These are phyloP conservation scores for Rhagonycha fulva DNA, from an alignment of 2,888 invertebrate genomes.

Conservation along the genomic window DNA sequence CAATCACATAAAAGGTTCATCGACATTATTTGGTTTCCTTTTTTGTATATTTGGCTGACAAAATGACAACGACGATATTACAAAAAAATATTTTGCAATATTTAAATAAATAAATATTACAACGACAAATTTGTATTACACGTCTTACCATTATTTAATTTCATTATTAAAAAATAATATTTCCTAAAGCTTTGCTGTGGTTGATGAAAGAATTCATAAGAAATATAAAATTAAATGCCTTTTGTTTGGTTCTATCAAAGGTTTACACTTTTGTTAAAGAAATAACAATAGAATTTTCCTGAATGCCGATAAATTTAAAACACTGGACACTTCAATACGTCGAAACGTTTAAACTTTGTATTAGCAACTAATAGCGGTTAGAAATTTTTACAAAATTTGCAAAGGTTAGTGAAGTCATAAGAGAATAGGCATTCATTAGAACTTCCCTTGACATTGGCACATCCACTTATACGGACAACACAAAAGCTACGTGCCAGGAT, in stretches of 20 bases:
- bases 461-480: conserved; percentile 25
- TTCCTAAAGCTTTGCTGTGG: not conserved
- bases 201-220: not conserved
- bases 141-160: not conserved
- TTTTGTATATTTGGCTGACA: not conserved
- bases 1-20: not conserved
- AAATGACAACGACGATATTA: not conserved
- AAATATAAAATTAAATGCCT: not conserved
- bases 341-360: not conserved
- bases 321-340: not conserved
- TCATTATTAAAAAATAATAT: not conserved
- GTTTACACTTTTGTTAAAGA: not conserved
- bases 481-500: conserved; percentile 27
- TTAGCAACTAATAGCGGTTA: not conserved
- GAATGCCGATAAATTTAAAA: not conserved
- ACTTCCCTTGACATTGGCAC: conserved; percentile 37
- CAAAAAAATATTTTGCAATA: not conserved
- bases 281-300: not conserved
- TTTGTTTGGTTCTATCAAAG: not conserved
- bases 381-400: not conserved
- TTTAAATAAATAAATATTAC: too few relatives aligned
- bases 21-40: not conserved
- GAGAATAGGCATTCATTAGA: conserved; percentile 24
- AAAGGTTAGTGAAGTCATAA: conserved; percentile 15
- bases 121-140: too few relatives aligned